These are phyloP conservation scores for Ennomos erosarius DNA, from an alignment of 2,888 invertebrate species.

Conservation along the genomic window DNA sequence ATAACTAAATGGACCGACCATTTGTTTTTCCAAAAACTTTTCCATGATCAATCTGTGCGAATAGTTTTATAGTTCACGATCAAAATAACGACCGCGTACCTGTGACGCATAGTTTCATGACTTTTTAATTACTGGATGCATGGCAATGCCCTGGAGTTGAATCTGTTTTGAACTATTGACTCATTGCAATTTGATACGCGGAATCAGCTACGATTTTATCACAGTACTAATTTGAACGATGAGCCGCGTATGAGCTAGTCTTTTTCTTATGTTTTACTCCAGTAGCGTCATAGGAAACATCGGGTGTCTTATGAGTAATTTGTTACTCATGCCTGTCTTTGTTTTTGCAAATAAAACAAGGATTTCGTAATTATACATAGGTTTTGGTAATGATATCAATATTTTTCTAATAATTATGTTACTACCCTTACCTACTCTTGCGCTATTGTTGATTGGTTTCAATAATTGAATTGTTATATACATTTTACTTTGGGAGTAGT, in stretches of 20 bases:
- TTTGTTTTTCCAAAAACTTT: constrained; percentile 45
- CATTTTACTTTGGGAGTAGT: too few species aligned
- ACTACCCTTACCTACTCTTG: too few species aligned
- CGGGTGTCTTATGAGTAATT: constrained; percentile 12
- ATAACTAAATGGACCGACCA: constrained; percentile 22
- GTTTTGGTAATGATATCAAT: too few species aligned
- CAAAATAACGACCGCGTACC: constrained; percentile 56
- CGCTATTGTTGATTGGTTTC: too few species aligned
- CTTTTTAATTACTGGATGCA: constrained; percentile 64
- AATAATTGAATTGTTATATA: too few species aligned
- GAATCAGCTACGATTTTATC: constrained; percentile 23
- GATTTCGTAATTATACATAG: too few species aligned
- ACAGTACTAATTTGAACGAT: constrained; percentile 23
- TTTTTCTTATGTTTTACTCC: constrained; percentile 13
- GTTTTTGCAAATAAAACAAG: not conserved
- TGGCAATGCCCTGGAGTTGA: constrained; percentile 44
- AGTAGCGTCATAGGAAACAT: constrained; percentile 13
- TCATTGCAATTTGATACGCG: constrained; percentile 29
- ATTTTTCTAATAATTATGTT: too few species aligned
- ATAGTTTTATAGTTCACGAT: constrained; percentile 59
- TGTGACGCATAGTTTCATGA: constrained; percentile 59
- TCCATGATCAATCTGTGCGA: constrained; percentile 47
- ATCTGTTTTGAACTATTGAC: constrained; percentile 29
- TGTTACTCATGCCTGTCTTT: constrained; percentile 6
- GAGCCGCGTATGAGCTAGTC: constrained; percentile 13